phyloP scores from a whole-genome alignment of 2,888 invertebrate genomes.

The Ormyrus nitidulus region DNA sequence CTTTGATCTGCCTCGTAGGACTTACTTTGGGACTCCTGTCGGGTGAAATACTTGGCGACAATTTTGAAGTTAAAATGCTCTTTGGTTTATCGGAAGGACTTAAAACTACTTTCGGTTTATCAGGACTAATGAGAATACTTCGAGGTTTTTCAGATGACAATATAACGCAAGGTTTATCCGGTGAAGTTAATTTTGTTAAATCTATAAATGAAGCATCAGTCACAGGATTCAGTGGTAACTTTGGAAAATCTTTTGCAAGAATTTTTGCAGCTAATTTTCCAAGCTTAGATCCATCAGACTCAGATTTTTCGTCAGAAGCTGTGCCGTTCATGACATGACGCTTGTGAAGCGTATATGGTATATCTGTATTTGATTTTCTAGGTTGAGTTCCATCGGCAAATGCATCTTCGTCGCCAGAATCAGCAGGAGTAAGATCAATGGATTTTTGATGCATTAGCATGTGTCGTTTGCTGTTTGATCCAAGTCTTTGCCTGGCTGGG shows the following conservation, averaged over 20 bases:
- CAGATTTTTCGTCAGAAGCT: slow-evolving; percentile 76
- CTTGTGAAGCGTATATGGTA: slow-evolving; percentile 90
- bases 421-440: slow-evolving; percentile 89
- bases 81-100: slow-evolving; percentile 67
- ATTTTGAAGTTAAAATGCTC: slow-evolving; percentile 65
- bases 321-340: slow-evolving; percentile 91
- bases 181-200: slow-evolving; percentile 66
- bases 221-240: slow-evolving; percentile 67
- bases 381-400: slow-evolving; percentile 78
- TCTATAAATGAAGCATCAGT: slow-evolving; percentile 69
- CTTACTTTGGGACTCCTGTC: slow-evolving; percentile 67
- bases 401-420: slow-evolving; percentile 89
- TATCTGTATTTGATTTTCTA: slow-evolving; percentile 79
- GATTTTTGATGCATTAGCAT: slow-evolving; percentile 91
- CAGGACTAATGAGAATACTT: slow-evolving; percentile 65
- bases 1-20: slow-evolving; percentile 57
- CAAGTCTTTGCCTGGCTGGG: slow-evolving; percentile 84
- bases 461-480: slow-evolving; percentile 85
- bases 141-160: slow-evolving; percentile 75
- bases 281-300: slow-evolving; percentile 69
- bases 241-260: slow-evolving; percentile 66
- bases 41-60: slow-evolving; percentile 68
- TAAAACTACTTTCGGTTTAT: slow-evolving; percentile 66
- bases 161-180: slow-evolving; percentile 61
- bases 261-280: slow-evolving; percentile 57